Base-by-base conservation (phyloP, 2,888 invertebrate species). In the Drosophila silvestris region DNA sequence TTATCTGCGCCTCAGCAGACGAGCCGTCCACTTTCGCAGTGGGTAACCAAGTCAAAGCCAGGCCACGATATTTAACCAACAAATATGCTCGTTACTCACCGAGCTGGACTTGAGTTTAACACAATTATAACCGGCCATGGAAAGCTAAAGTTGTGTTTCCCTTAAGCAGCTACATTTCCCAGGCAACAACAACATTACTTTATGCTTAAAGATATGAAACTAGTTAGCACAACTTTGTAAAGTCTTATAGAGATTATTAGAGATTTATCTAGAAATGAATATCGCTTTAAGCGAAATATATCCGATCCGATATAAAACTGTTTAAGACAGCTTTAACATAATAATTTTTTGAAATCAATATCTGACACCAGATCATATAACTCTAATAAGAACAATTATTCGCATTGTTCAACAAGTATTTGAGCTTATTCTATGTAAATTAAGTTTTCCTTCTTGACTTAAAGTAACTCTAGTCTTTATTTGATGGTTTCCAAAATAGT, bases 1-100 rank as follows among this genome's bases (percentile, higher is more conserved):
- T 86, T 82, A 84, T 74, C 77, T 63, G 73, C 68, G 64, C 77
- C 76, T 53, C 53, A 12, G 39, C 65, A 75, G 70, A 53, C 50
- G 44, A 22, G 12, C 22, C 53, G 37, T 58, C 37, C 44, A 39
- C 22, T 50, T 41, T 44, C 74, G 39, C 76, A 60, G 73, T 76
- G 77, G 78, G 75, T 41, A 71, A 39, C 61, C 56, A 10, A 30
- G 37, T 50, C 53, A 44, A 52, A 28, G 6, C n/a, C 32, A 30
- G 33, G 51, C 37, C 60, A 41, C 30, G n/a, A 22, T 51, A 14
- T 32, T 14, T 28, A 56, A 19, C 35, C 35, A 53, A 53, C 51
- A 51, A 30, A 35, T 44, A 51, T 62, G 39, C 54, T 50, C 54
- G 39, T 53, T 61, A 56, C 58, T 62, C 16, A 39, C 74, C 16